phyloP scores from a whole-genome alignment of 2,888 invertebrate genomes.

The Tetropium fuscum region DNA sequence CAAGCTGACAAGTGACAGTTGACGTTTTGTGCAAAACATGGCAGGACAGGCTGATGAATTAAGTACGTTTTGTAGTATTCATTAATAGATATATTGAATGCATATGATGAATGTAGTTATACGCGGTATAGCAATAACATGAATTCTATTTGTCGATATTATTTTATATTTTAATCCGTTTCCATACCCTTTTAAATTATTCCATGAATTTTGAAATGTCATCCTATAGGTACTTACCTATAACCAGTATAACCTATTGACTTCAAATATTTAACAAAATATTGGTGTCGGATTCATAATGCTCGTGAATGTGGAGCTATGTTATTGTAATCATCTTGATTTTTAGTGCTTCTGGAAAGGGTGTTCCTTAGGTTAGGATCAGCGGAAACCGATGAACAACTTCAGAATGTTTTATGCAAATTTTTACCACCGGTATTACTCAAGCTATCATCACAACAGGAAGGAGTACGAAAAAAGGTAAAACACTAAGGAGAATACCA shows the following conservation, averaged over 20 bases:
- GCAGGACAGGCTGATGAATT: constrained; percentile 47
- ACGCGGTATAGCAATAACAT: no score
- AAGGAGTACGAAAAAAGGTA: constrained; percentile 76
- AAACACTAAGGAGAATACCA: constrained; percentile 6
- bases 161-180: no score
- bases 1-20: no score
- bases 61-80: constrained; percentile 46
- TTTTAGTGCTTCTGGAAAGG: constrained; percentile 85
- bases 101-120: no score
- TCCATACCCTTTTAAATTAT: no score
- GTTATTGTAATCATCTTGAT: background rate
- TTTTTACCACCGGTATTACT: constrained; percentile 90
- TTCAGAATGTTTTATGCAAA: constrained; percentile 83
- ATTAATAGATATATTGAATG: no score
- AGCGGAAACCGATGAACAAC: constrained; percentile 89
- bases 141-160: no score
- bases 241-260: no score
- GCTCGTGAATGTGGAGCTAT: background rate
- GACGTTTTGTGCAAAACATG: no score
- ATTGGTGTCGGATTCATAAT: no score
- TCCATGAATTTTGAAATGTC: constrained; percentile 26
- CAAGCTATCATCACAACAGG: constrained; percentile 90
- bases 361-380: constrained; percentile 90
- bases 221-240: constrained; percentile 26
- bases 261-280: no score